Evolutionary conservation across 2,113 vertebrate species (phyloP), one percentile per base, ranked within the genome.

Genomic region (Psittacara wagleri): DNA sequence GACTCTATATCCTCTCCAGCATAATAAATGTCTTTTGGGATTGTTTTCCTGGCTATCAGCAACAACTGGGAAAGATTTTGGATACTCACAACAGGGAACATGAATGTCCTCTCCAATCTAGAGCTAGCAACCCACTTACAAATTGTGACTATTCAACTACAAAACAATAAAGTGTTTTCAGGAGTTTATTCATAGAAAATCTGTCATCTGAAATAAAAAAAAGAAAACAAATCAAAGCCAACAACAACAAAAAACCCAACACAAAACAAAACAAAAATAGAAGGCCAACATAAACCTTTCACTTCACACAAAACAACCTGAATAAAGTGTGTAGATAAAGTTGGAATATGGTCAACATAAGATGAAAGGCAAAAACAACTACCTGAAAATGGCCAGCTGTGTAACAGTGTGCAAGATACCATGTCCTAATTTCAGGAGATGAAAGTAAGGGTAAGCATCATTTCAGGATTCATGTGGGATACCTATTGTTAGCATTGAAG

Each of bases 401-500:
- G 35, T 51, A 92, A 80, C 11, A 61, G 20, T 16, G 12, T 31
- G 37, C 17, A 85, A 54, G 74, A 66, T 10, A 79, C 13, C 43
- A 37, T 19, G 11, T n/a, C 68, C 49, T 78, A 62, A 88, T 69
- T 91, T 87, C 55, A 69, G 24, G 10, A 79, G 44, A 73, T 16
- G 35, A 88, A 85, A 86, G 13, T 44, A 89, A 20, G 13, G 16
- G n/a, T 54, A 88, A 62, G 23, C n/a, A 33, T 41, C 4, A 1
- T 82, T 72, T 69, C 48, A 83, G 63, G 25, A 94, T 73, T 87
- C 69, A 90, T 44, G 31, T 63, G 61, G 90, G 41, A 41, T 44
- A 69, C 31, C 44, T 77, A 25, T 24, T 54, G 13, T 61, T 84
- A 83, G 46, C 75, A 75, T 5, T 41, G 37, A 91, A 90, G 35